These are phyloP conservation scores for Platyrinchus mystaceus DNA, from an alignment of 2,797 vertebrate species.

Conservation along the genomic window DNA sequence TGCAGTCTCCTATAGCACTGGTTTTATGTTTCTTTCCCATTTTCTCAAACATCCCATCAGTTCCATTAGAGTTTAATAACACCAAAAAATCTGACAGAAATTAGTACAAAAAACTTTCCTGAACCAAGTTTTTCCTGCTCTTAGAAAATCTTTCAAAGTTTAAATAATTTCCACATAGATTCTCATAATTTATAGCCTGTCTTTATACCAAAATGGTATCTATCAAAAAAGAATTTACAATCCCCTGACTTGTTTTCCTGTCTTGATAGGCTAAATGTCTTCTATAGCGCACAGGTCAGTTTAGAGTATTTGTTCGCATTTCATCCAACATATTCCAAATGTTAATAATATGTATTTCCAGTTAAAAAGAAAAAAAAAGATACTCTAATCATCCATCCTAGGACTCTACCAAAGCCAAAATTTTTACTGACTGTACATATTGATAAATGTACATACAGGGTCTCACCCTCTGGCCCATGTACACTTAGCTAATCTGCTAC, in stretches of 20 bases:
- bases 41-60: neutral
- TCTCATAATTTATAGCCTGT: neutral
- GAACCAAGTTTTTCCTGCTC: neutral
- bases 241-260: neutral
- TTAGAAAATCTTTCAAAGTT: neutral
- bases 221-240: neutral
- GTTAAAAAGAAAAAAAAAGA: neutral
- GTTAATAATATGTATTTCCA: neutral
- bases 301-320: neutral
- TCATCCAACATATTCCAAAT: neutral
- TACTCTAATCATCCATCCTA: neutral
- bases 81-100: neutral
- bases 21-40: neutral
- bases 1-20: neutral
- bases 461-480: neutral
- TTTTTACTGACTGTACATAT: neutral
- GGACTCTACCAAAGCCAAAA: neutral
- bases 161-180: neutral
- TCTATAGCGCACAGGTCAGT: neutral
- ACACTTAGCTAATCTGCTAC: neutral
- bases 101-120: neutral
- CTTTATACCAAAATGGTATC: neutral
- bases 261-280: neutral
- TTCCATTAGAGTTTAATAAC: neutral
- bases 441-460: neutral